Base-by-base conservation (phyloP, 2,888 invertebrate genomes). In the Alviniconcha strummeri region DNA sequence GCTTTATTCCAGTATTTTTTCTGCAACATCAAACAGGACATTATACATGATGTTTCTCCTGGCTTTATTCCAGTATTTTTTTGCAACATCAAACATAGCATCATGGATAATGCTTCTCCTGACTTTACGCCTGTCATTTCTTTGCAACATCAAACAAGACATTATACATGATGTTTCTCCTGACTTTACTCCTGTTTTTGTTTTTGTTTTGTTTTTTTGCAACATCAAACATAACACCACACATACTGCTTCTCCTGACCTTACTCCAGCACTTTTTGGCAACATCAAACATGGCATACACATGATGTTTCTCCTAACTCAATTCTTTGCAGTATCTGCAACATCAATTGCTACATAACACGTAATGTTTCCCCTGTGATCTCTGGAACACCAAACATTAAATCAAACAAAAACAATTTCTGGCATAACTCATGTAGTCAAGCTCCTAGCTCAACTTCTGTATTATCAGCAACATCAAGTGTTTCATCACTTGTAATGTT, bases 281-380 rank as follows among this genome's bases (percentile, higher is more conserved):
- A 36, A 36, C 36, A 36, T 36, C 36, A 36, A 36, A 36, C 36
- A 36, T 36, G 36, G 36, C 36, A 36, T 36, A 36, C 36, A 36
- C 36, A 36, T 36, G 36, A 36, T 36, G 36, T 36, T 36, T 36
- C 88, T 92, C 91, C 82, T 92, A 90, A 1, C 89, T 89, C 36
- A 93, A 83, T 11, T 92, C 92, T 19, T 19, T 90, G 88, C 60
- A 92, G 15, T 64, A 90, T 89, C 93, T 94, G 87, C 0, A 88
- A 85, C 19, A 80, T 71, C 67, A 56, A 52, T 17, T 1, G 52
- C 6, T 9, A 36, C 11, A 67, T 52, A 19, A 80, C 78, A 79
- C 13, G n/a, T 56, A 8, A 55, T 77, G 55, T 56, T 55, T 13
- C 88, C 92, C 91, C 82, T 92, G 90, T 89, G 83, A 90, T 89